phyloP scores from a whole-genome alignment of 2,888 invertebrate species.

The Athalia cordata region DNA sequence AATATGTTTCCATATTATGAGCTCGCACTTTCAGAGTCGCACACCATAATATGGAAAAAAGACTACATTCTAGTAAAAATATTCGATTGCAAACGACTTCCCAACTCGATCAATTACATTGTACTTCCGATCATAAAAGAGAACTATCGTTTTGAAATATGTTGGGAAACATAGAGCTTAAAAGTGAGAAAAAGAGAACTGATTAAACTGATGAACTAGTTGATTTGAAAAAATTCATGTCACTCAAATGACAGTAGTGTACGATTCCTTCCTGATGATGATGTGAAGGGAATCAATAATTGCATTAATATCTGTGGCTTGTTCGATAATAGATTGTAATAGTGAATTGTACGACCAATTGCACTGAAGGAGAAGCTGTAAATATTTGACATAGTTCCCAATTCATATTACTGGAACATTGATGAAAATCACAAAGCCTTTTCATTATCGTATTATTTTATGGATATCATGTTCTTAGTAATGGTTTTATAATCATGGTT shows the following conservation, averaged over 20 bases:
- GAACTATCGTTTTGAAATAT: slow-evolving; percentile 6
- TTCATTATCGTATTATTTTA: slow-evolving; percentile 26
- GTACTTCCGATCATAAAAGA: neutral
- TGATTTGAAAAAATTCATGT: neutral
- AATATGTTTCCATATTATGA: slow-evolving; percentile 1
- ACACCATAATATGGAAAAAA: neutral
- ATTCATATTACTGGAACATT: slow-evolving; percentile 1
- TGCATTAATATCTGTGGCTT: neutral
- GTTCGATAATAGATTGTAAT: neutral
- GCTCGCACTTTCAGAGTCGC: neutral
- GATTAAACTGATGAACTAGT: neutral
- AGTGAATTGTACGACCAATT: neutral
- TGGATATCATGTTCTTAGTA: slow-evolving; percentile 7
- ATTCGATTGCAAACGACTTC: neutral
- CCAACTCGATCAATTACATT: neutral
- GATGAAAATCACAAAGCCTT: slow-evolving; percentile 14
- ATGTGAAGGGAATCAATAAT: slow-evolving; percentile 1
- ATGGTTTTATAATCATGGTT: slow-evolving; percentile 20
- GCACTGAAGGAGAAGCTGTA: slow-evolving; percentile 11
- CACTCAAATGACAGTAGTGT: slow-evolving; percentile 25
- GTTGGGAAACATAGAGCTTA: slow-evolving; percentile 11
- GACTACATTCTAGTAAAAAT: neutral
- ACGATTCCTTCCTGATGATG: neutral
- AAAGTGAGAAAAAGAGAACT: neutral
- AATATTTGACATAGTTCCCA: slow-evolving; percentile 16